Percentiles rank a stretch among this genome's conserved stretches.
These are phyloP conservation scores for Ciona savignyi DNA, from an alignment of 23 tunicate species.

Conservation along the genomic window DNA sequence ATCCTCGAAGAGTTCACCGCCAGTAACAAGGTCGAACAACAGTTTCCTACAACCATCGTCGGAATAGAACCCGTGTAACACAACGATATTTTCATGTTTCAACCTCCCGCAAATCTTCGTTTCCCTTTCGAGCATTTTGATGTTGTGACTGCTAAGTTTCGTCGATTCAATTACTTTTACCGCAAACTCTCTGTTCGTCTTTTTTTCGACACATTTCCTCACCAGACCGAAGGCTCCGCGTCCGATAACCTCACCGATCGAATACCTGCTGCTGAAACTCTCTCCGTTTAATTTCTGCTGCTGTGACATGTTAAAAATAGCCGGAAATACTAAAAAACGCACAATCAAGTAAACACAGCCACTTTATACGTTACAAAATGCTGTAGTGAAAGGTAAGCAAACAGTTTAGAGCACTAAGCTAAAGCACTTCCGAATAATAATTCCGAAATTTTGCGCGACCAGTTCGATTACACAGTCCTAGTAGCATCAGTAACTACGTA, in stretches of 20 bases:
- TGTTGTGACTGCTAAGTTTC: constrained; percentile 8
- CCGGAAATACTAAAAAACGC: too few relatives aligned
- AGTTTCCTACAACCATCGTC: constrained; percentile 1
- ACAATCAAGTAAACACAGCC: too few relatives aligned
- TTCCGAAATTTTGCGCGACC: too few relatives aligned
- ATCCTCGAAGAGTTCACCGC: constrained; percentile 47
- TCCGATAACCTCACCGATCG: constrained; percentile 19
- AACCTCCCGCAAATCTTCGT: constrained; percentile 16
- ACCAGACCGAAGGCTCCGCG: constrained; percentile 37
- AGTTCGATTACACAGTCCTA: too few relatives aligned
- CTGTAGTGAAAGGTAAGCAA: too few relatives aligned
- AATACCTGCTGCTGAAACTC: constrained; percentile 8
- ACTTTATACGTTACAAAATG: too few relatives aligned
- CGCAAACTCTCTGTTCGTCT: constrained; percentile 16
- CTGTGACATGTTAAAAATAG: too few relatives aligned
- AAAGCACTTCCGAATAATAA: too few relatives aligned
- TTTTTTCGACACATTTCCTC: constrained; percentile 17
- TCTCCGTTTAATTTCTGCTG: too few relatives aligned
- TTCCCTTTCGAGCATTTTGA: constrained; percentile 17
- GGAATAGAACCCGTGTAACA: constrained; percentile 9
- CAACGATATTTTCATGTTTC: constrained; percentile 34
- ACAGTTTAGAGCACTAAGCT: too few relatives aligned
- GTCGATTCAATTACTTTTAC: constrained; percentile 25
- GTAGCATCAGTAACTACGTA: too few relatives aligned
- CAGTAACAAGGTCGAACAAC: constrained; percentile 47